Evolutionary conservation across 2,888 invertebrate species (phyloP).

Genomic region (Laspeyria flexula): DNA sequence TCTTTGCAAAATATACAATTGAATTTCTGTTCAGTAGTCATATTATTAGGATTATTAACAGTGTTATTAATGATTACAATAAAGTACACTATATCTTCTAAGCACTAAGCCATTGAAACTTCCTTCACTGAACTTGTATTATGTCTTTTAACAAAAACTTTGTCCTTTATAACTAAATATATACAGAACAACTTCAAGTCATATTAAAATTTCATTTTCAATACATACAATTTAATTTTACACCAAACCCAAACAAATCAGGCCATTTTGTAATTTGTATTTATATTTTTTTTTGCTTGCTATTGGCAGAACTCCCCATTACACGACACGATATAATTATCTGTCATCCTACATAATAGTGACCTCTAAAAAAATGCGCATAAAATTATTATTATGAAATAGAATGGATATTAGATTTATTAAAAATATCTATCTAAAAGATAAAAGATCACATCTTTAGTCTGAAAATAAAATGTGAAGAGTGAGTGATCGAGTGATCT

Average conservation of each 20-base stretch:
- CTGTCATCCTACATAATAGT: too few species aligned
- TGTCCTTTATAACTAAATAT: constrained; percentile 2
- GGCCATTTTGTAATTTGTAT: constrained; percentile 51
- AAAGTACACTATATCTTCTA: constrained; percentile 8
- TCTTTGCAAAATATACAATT: constrained; percentile 87
- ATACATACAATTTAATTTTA: neutral
- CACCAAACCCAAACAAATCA: constrained; percentile 43
- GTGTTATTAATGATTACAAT: constrained; percentile 9
- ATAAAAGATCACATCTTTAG: too few species aligned
- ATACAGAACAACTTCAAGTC: neutral
- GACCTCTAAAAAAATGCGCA: neutral
- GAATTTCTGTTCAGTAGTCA: constrained; percentile 69
- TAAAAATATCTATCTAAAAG: too few species aligned
- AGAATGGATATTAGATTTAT: too few species aligned
- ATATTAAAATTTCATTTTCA: constrained; percentile 4
- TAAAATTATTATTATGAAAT: too few species aligned
- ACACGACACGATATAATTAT: neutral
- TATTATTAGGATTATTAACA: constrained; percentile 43
- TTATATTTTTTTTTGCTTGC: constrained; percentile 25
- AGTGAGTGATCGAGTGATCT: too few species aligned
- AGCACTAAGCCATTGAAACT: constrained; percentile 10
- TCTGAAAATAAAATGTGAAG: too few species aligned
- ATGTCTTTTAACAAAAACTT: neutral
- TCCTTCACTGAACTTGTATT: constrained; percentile 1
- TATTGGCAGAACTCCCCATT: neutral